Evolutionary conservation across 2,888 invertebrate species (phyloP), one percentile per base, ranked within the genome.

Genomic region (Chalcosyrphus nemorum): DNA sequence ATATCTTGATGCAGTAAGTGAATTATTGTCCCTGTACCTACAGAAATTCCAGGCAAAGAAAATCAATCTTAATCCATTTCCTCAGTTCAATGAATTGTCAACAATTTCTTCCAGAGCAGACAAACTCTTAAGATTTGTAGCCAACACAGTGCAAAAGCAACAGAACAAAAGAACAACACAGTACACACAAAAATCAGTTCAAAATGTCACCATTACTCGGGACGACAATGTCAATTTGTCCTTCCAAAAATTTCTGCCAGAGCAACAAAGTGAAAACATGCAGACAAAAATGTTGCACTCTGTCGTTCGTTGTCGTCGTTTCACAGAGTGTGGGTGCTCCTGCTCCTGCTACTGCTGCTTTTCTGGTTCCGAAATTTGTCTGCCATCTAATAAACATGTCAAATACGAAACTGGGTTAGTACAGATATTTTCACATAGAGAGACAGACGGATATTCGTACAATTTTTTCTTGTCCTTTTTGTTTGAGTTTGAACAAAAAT

Each of bases 331-430:
- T 32, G 21, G 50, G 32, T 61, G 21, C 19, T n/a, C n/a, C n/a
- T n/a, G n/a, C n/a, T n/a, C n/a, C n/a, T n/a, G n/a, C n/a, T n/a
- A n/a, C n/a, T n/a, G n/a, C n/a, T n/a, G n/a, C n/a, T 54, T 4
- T 6, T 32, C 19, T 57, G 6, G 38, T 9, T 45, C 15, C 38
- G 29, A 77, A 78, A 57, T 43, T 47, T 65, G 57, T 52, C 59
- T 56, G 63, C 32, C 38, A 38, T 70, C 63, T 47, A 78, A 78
- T 71, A 71, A 71, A 71, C 71, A 71, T 65, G 56, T 50, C 71
- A 50, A 52, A 32, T 32, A 7, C 41, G 43, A 57, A 78, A 52
- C 56, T 78, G 57, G 78, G 78, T 65, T 78, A 78, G n/a, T 47
- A 38, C 15, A 57, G 54, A 63, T 38, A 45, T 32, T 24, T 19